Base-by-base conservation (phyloP, 2,888 invertebrate genomes). In the Netelia melanura region DNA sequence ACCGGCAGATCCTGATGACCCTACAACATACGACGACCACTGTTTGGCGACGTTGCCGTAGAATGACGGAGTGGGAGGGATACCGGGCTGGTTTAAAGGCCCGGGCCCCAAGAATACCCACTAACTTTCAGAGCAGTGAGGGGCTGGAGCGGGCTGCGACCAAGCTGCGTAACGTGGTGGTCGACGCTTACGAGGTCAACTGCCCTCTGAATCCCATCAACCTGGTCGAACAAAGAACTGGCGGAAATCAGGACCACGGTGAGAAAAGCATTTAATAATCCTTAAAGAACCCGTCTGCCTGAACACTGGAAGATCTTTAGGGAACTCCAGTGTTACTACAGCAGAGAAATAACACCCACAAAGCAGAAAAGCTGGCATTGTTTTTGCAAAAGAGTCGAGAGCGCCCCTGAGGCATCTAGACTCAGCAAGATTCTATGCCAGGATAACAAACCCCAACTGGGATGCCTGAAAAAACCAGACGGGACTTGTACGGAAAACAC, bases 151-250 rank as follows among this genome's bases (percentile, higher is more conserved):
- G n/a, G n/a, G 64, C 84, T 38, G 78, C 52, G 17, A 5, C 10
- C 5, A 11, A 5, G 6, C 52, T 83, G 21, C 14, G n/a, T 17
- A 25, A 52, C 25, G 9, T 11, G 54, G 11, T 78, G n/a, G 71
- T 74, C 2, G 21, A 38, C 11, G 38, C 77, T 9, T 86, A 75
- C 48, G 86, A 84, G 25, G 43, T 23, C 1, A 79, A 77, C 54
- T 86, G 78, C 43, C 79, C 58, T 2, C 11, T 14, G 10, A 44
- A 23, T 14, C 54, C 8, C 0, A 54, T 43, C 54, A 9, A 21
- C 54, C 17, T 79, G 72, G 84, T 84, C 76, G 84, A 84, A 78
- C n/a, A 11, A 56, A 3, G 5, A 67, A 17, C 71, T 81, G 10
- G 71, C 5, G 9, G 25, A 54, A 14, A 6, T 8, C 62, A 52